Evolutionary conservation across 2,888 invertebrate species (phyloP).

Genomic region (Mesorhabditis sp.): DNA sequence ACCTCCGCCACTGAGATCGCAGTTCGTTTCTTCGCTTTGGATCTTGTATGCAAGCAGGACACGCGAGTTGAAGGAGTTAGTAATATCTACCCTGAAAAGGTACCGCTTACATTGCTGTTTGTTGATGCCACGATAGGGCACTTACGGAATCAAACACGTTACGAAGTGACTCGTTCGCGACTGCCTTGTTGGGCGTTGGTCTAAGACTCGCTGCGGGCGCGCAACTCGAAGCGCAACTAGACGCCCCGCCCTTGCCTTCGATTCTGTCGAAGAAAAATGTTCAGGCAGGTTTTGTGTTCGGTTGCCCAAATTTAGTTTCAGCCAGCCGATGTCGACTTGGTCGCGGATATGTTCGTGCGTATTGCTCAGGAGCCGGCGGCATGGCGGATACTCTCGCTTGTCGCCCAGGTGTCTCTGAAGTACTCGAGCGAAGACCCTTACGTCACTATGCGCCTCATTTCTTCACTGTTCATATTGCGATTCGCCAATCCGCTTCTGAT

Average conservation of each 20-base stretch:
- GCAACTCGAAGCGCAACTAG: neutral
- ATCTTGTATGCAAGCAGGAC: neutral
- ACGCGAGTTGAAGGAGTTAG: neutral
- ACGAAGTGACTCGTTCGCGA: neutral
- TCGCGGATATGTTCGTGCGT: neutral
- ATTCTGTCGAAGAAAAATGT: neutral
- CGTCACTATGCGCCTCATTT: neutral
- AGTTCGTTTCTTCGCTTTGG: constrained; percentile 2
- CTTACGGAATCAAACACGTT: neutral
- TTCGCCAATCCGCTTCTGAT: constrained; percentile 6
- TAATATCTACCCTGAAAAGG: constrained; percentile 1
- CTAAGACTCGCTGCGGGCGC: neutral
- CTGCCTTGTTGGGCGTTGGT: neutral
- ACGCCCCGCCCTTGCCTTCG: neutral
- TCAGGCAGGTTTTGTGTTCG: neutral
- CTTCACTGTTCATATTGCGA: constrained; percentile 3
- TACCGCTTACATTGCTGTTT: neutral
- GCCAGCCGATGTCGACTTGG: neutral
- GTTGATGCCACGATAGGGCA: neutral
- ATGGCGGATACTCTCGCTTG: neutral
- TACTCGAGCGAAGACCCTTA: neutral
- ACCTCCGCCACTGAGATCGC: neutral
- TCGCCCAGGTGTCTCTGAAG: neutral
- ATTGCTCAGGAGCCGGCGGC: neutral
- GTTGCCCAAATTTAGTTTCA: neutral